Percentiles rank a stretch among this genome's conserved stretches.
These are phyloP conservation scores for Lepetodrilus schrolli DNA, from an alignment of 2,888 invertebrate genomes.

Conservation along the genomic window DNA sequence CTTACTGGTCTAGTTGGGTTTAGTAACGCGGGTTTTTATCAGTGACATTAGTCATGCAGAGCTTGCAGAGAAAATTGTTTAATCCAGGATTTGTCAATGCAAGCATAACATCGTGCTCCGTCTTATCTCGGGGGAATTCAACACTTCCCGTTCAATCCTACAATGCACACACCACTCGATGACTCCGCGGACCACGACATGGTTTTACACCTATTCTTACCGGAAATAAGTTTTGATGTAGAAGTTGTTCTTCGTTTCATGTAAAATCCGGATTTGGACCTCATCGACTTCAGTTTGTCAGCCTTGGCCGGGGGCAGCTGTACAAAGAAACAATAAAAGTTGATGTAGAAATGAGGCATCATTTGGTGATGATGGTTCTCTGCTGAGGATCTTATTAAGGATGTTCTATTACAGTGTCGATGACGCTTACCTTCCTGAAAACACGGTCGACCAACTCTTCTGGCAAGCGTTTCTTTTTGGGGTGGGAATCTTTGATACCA, in stretches of 20 bases:
- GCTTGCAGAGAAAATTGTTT: too few species aligned
- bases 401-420: background rate
- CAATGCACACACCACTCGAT: background rate
- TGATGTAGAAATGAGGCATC: background rate
- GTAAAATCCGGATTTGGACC: background rate
- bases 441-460: conserved; percentile 67
- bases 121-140: too few species aligned
- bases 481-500: conserved; percentile 39
- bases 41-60: too few species aligned
- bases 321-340: background rate
- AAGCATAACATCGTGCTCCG: too few species aligned
- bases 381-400: background rate
- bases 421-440: conserved; percentile 62
- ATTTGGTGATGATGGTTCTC: background rate
- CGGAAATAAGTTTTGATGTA: too few species aligned
- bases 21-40: too few species aligned
- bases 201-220: too few species aligned
- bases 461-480: conserved; percentile 63
- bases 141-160: too few species aligned
- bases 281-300: conserved; percentile 28
- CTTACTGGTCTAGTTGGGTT: too few species aligned
- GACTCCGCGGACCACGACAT: background rate
- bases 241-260: conserved; percentile 2
- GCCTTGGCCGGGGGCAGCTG: conserved; percentile 27
- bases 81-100: too few species aligned